Base-by-base conservation (phyloP, 2,113 vertebrate species). In the Scartelaos histophorus region DNA sequence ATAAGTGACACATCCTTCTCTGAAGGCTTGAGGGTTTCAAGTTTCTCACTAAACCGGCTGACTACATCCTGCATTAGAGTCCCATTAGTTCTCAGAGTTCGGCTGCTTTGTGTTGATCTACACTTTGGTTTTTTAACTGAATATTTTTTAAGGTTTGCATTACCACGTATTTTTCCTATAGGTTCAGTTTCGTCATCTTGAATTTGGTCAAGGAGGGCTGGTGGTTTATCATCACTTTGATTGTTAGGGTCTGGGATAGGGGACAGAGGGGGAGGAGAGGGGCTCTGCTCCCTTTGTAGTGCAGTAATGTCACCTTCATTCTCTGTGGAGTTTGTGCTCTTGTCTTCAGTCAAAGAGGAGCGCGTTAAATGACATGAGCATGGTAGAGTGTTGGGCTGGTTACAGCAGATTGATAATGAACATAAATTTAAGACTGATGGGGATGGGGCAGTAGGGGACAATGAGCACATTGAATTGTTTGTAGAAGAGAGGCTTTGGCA, bases 191-290 rank as follows among this genome's bases (percentile, higher is more conserved):
- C 78, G 17, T 83, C 84, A 2, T 92, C 88, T 51, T 90, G 90
- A 87, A 91, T 93, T 70, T 95, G 95, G 77, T 93, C 92, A 81
- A 92, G 87, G 22, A 96, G 94, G 74, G 91, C 93, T 4, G 95
- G 95, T 85, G 96, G 94, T 64, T 94, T 93, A 76, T 90, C 94
- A 82, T 94, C 86, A 0, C 58, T 74, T 70, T 90, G 92, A 76
- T 93, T 94, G 75, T 87, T 87, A 22, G 92, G 88, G 81, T 95
- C 94, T 74, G 94, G 90, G 25, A 95, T 92, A 71, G 96, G 96
- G 66, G 96, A 98, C 0, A 98, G 92, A 0, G 95, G 94, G 67
- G 96, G 96, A 0, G 96, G 95, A 3, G 96, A 96, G 3, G 95
- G 96, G 82, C 96, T 97, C 60, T 74, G 84, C 43, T 90, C 89